Evolutionary conservation across 2,888 invertebrate species (phyloP).

Genomic region (Cremastinae sp.): DNA sequence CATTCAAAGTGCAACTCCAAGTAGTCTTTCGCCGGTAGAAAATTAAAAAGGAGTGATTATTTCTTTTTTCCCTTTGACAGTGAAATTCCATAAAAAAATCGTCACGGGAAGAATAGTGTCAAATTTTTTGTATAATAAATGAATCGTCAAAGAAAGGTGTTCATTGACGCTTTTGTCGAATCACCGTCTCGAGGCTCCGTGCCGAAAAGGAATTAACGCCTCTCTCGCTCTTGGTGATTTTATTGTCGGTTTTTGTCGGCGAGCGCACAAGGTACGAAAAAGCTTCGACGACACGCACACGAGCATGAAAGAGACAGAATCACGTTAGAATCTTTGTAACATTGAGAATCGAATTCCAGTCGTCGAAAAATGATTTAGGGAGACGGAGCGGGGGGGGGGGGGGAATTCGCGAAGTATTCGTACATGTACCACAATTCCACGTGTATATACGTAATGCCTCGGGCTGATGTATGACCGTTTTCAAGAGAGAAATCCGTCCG

Average conservation of each 20-base stretch:
- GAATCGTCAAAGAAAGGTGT: slow-evolving; percentile 16
- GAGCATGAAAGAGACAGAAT: slow-evolving; percentile 23
- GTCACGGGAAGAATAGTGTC: not conserved
- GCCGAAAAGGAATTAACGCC: slow-evolving; percentile 56
- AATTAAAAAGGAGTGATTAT: no score
- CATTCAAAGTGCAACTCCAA: no score
- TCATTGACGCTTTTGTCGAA: slow-evolving; percentile 33
- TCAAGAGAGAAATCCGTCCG: slow-evolving; percentile 33
- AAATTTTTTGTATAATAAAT: not conserved
- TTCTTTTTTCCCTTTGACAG: no score
- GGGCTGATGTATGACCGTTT: slow-evolving; percentile 50
- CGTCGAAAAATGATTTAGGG: slow-evolving; percentile 52
- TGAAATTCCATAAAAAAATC: no score
- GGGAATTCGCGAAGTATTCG: slow-evolving; percentile 11
- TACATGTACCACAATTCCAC: slow-evolving; percentile 15
- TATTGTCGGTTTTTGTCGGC: slow-evolving; percentile 50
- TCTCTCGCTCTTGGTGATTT: slow-evolving; percentile 35
- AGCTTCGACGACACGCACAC: slow-evolving; percentile 35
- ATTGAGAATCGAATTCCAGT: slow-evolving; percentile 48
- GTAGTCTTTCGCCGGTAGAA: no score
- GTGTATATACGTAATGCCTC: slow-evolving; percentile 22
- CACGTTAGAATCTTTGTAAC: slow-evolving; percentile 46
- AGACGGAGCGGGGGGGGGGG: no score
- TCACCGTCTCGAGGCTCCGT: slow-evolving; percentile 21
- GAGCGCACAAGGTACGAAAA: slow-evolving; percentile 19